A percentile compares a stretch with the other conserved stretches of the same genome.
These are phyloP conservation scores for Phalangium opilio DNA, from an alignment of 2,888 invertebrate genomes.

Conservation along the genomic window DNA sequence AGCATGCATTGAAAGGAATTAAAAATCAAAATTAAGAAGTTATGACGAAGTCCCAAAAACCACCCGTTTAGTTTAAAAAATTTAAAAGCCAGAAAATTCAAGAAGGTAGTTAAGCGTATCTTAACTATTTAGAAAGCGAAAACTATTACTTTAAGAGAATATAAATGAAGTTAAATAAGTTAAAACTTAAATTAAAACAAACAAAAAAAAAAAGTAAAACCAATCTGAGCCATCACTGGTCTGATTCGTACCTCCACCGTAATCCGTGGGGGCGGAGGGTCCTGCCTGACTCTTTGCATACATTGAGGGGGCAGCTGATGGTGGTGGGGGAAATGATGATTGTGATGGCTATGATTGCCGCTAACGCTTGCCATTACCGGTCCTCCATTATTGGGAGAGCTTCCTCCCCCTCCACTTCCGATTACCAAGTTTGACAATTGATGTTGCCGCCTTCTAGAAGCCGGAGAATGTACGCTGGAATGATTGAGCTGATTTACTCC, in stretches of 20 bases:
- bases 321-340: background rate
- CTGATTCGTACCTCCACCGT: constrained; percentile 22
- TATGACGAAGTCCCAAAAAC: too few species aligned
- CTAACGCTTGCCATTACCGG: constrained; percentile 12
- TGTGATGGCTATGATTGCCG: background rate
- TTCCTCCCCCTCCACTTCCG: constrained; percentile 19
- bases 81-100: too few species aligned
- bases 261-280: constrained; percentile 15
- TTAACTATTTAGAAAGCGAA: too few species aligned
- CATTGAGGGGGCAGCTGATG: background rate
- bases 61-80: too few species aligned
- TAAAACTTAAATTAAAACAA: too few species aligned
- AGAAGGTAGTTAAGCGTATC: too few species aligned
- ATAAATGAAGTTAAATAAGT: too few species aligned
- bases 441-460: constrained; percentile 18
- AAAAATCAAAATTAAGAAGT: too few species aligned
- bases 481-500: too few species aligned
- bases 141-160: too few species aligned
- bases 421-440: constrained; percentile 22
- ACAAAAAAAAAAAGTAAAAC: background rate
- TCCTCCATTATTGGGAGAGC: constrained; percentile 21
- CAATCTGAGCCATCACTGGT: constrained; percentile 11
- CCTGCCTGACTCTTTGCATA: background rate
- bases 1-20: too few species aligned
- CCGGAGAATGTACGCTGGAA: constrained; percentile 11